Percentiles rank a stretch among this genome's conserved stretches.
phyloP scores from a whole-genome alignment of 1,140 invertebrate species.

The Brachionus rotundiformis region DNA sequence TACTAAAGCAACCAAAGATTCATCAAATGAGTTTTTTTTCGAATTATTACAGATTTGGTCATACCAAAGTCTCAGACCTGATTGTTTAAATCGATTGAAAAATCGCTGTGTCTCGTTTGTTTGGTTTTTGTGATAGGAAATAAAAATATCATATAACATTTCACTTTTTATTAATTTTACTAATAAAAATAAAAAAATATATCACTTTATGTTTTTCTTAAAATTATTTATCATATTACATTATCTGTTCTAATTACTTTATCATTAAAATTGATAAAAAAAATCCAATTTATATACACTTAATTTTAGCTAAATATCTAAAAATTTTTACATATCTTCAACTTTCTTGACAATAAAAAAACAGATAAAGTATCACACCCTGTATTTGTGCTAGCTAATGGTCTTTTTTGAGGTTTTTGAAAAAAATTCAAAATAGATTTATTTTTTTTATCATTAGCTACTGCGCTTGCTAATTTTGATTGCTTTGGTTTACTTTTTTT shows the following conservation, averaged over 20 bases:
- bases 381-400: neutral
- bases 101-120: neutral
- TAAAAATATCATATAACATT: slow-evolving; percentile 7
- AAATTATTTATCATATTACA: neutral
- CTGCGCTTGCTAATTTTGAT: slow-evolving; percentile 8
- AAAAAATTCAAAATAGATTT: slow-evolving; percentile 39
- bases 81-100: neutral
- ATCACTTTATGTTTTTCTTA: too few species aligned
- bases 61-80: neutral
- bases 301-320: neutral
- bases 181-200: neutral
- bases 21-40: neutral
- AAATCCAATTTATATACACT: too few species aligned
- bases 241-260: too few species aligned
- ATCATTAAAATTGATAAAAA: neutral
- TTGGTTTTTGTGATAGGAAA: slow-evolving; percentile 11
- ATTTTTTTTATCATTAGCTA: slow-evolving; percentile 37
- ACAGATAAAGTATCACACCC: neutral
- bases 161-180: neutral
- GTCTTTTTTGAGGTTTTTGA: slow-evolving; percentile 45
- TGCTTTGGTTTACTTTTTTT: slow-evolving; percentile 33
- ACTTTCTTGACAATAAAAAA: slow-evolving; percentile 19
- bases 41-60: neutral
- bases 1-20: neutral
- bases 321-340: slow-evolving; percentile 14